These are phyloP conservation scores for Sinocyclocheilus maitianheensis DNA, from an alignment of 2,113 vertebrate genomes.

Conservation along the genomic window DNA sequence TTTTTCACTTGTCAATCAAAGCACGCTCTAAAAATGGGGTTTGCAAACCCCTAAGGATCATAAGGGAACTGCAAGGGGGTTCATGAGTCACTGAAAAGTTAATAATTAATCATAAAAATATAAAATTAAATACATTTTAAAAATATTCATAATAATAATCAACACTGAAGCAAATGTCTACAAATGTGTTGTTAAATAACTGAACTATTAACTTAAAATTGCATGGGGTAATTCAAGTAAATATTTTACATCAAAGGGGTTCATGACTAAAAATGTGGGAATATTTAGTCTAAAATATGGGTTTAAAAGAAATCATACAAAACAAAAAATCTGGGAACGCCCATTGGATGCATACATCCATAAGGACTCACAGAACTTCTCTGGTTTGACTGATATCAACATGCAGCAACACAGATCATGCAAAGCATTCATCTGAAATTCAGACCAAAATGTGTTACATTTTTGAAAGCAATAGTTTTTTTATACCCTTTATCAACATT, in stretches of 20 bases:
- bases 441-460: not conserved
- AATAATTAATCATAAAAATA: not conserved
- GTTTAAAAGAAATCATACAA: too few species aligned
- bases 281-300: too few species aligned
- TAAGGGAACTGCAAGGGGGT: not conserved
- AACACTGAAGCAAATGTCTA: too few species aligned
- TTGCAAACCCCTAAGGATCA: not conserved
- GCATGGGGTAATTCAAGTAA: too few species aligned
- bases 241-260: too few species aligned
- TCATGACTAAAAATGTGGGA: too few species aligned
- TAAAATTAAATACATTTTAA: not conserved
- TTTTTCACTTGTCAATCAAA: not conserved
- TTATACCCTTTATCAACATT: not conserved
- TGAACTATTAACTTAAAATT: too few species aligned
- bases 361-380: not conserved
- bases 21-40: not conserved
- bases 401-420: not conserved
- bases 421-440: not conserved
- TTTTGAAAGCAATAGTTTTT: not conserved
- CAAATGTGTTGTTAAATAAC: too few species aligned
- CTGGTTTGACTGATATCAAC: not conserved
- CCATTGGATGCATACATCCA: not conserved
- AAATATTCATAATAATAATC: too few species aligned
- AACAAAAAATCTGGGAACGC: too few species aligned
- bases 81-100: not conserved